phyloP scores from a whole-genome alignment of 2,797 vertebrate genomes.

The Brotula barbata region DNA sequence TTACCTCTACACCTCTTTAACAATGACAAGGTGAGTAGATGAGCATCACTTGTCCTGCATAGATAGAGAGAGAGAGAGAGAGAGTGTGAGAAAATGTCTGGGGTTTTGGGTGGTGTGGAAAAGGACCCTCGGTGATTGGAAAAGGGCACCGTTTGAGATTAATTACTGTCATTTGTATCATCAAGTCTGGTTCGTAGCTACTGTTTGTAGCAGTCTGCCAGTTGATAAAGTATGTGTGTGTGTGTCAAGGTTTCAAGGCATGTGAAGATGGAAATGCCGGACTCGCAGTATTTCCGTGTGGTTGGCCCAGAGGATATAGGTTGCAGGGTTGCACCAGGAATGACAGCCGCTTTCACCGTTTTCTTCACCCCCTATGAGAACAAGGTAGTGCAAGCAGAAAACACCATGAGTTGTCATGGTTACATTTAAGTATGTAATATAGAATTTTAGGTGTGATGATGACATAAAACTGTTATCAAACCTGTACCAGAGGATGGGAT shows the following conservation, averaged over 20 bases:
- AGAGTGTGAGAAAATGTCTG: too few species aligned
- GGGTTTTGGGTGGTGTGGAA: too few species aligned
- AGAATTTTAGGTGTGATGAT: not conserved
- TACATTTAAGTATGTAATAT: not conserved
- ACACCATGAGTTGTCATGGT: not conserved
- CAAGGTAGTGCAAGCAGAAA: slow-evolving; percentile 77
- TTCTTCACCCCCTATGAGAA: slow-evolving; percentile 84
- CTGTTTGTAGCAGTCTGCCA: slow-evolving; percentile 2
- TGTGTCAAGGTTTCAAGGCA: slow-evolving; percentile 78
- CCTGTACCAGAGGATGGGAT: too few species aligned
- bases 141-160: slow-evolving; percentile 17
- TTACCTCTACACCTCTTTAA: slow-evolving; percentile 82
- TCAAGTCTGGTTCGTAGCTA: slow-evolving; percentile 29
- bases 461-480: too few species aligned
- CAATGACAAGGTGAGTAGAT: slow-evolving; percentile 80
- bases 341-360: slow-evolving; percentile 74
- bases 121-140: too few species aligned
- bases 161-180: slow-evolving; percentile 25
- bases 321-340: slow-evolving; percentile 84
- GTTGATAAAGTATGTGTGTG: not conserved
- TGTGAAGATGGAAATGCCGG: slow-evolving; percentile 81
- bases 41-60: not conserved
- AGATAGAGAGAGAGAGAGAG: too few species aligned
- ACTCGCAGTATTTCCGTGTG: slow-evolving; percentile 84
- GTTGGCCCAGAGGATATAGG: slow-evolving; percentile 68